Conservation (phyloP, 2,888 invertebrate genomes). For the Oasisia sp. region DNA sequence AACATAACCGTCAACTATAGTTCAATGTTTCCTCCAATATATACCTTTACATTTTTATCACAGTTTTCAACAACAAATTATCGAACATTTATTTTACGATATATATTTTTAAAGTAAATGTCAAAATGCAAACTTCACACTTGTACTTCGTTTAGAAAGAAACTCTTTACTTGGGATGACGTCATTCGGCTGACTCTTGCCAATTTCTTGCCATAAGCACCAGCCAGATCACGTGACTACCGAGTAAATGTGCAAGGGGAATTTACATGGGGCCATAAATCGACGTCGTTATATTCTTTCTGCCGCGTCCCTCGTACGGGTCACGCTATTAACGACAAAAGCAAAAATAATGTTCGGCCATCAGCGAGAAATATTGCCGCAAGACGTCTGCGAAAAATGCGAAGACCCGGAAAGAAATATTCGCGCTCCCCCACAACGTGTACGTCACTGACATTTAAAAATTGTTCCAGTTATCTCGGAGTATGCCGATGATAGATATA, state of each 20-base stretch:
- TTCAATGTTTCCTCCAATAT: too few relatives aligned
- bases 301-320: neutral
- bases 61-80: neutral
- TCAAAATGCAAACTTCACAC: neutral
- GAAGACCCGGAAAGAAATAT: neutral
- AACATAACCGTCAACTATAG: too few relatives aligned
- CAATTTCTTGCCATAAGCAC: neutral
- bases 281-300: neutral
- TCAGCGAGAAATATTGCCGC: neutral
- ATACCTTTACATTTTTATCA: too few relatives aligned
- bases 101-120: too few relatives aligned
- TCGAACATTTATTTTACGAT: too few relatives aligned
- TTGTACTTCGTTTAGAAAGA: neutral
- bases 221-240: neutral
- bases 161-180: neutral
- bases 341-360: neutral
- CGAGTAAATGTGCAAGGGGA: neutral
- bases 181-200: neutral
- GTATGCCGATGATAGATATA: neutral
- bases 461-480: neutral
- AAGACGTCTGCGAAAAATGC: neutral
- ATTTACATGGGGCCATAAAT: neutral
- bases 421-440: neutral
- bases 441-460: constrained; percentile 2
- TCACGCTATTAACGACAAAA: neutral